Conservation (phyloP, 2,888 invertebrate species). For the Drosophila leonis region DNA sequence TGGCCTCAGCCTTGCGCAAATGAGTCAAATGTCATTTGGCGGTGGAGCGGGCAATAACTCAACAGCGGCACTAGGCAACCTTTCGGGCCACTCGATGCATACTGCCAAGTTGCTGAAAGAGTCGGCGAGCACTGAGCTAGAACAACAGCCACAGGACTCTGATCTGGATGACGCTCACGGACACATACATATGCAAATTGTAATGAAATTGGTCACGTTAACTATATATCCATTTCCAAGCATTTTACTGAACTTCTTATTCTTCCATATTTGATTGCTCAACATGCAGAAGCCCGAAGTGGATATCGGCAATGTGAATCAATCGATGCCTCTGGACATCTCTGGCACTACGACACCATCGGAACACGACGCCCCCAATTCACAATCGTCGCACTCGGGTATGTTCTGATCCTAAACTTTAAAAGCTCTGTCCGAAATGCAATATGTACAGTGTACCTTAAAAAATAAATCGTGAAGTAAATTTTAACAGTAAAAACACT, state of each 20-base stretch:
- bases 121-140: conserved; percentile 86
- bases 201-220: conserved; percentile 82
- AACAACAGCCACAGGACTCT: conserved; percentile 86
- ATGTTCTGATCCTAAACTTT: conserved; percentile 45
- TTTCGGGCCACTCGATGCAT: conserved; percentile 83
- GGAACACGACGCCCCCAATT: conserved; percentile 85
- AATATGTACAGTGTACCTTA: conserved; percentile 9
- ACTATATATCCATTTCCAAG: conserved; percentile 28
- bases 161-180: conserved; percentile 86
- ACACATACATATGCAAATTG: conserved; percentile 86
- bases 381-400: conserved; percentile 85
- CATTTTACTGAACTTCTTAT: conserved; percentile 47
- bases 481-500: not conserved
- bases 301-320: conserved; percentile 85
- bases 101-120: conserved; percentile 85
- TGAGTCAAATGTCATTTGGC: conserved; percentile 86
- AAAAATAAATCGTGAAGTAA: conserved; percentile 36
- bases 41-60: conserved; percentile 80
- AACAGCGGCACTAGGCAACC: conserved; percentile 77
- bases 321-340: conserved; percentile 85
- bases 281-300: conserved; percentile 84
- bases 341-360: conserved; percentile 85
- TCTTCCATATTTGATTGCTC: conserved; percentile 21
- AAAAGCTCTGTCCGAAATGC: not conserved
- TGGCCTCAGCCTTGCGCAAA: conserved; percentile 85